Conservation (phyloP, 23 tunicate genomes). For the Ciona savignyi region DNA sequence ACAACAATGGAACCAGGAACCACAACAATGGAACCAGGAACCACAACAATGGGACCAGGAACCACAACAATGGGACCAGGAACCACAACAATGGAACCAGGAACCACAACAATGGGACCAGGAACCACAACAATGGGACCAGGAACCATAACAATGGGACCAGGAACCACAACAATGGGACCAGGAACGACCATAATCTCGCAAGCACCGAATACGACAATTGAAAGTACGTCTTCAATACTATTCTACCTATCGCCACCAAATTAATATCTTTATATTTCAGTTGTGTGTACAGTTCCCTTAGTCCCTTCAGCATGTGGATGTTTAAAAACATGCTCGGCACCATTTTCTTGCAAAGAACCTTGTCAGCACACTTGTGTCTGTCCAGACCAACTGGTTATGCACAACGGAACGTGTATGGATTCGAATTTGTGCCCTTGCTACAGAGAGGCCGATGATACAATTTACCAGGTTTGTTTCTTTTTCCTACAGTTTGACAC, state of each 20-base stretch:
- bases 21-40: slow-evolving; percentile 9
- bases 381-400: slow-evolving; percentile 50
- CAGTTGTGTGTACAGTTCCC: slow-evolving; percentile 49
- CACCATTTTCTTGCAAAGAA: slow-evolving; percentile 17
- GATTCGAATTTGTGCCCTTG: slow-evolving; percentile 50
- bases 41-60: slow-evolving; percentile 4
- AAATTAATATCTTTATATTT: neutral
- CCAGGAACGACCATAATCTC: too few relatives aligned
- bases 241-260: neutral
- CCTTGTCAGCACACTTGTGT: slow-evolving; percentile 47
- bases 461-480: slow-evolving; percentile 10
- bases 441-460: slow-evolving; percentile 20
- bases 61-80: neutral
- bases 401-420: slow-evolving; percentile 47
- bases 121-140: slow-evolving; percentile 2
- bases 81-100: neutral
- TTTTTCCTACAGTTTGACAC: neutral
- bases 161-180: too few relatives aligned
- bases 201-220: neutral
- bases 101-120: slow-evolving; percentile 7
- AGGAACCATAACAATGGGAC: slow-evolving; percentile 6
- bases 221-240: too few relatives aligned
- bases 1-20: slow-evolving; percentile 12
- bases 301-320: slow-evolving; percentile 44
- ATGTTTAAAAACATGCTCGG: slow-evolving; percentile 50